Evolutionary conservation across 2,797 vertebrate species (phyloP), one percentile per base, ranked within the genome.

Genomic region (Rhabdophis nuchalis): DNA sequence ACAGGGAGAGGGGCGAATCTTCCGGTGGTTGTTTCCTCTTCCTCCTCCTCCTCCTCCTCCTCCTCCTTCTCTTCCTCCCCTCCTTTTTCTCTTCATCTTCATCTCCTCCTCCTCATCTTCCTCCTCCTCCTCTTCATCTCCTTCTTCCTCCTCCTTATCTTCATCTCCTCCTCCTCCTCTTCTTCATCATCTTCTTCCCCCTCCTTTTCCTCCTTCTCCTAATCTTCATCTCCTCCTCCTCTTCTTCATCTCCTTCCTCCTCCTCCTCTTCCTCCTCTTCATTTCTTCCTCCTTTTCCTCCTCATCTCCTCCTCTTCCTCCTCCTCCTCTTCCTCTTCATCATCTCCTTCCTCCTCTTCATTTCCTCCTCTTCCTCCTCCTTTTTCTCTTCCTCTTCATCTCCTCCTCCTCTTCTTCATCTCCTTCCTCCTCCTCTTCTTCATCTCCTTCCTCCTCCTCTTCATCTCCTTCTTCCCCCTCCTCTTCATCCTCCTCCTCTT

Each of bases 141-240:
- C 0, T 5, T 3, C 1, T 4, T 11, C 3, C 1, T 61, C 0
- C 11, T 32, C 0, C 1, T 8, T 3, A 0, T 9, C 41, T 58
- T 1, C 18, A 18, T 6, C 56, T 23, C 20, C 1, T 2, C 18
- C 10, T 58, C 20, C 6, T 5, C 12, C 1, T 23, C 18, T 0
- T 7, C 1, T 12, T 6, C 12, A 9, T 12, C 25, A n/a, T n/a
- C 4, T n/a, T n/a, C 2, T 12, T 7, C 0, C 25, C 4, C 0
- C 9, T 60, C 2, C 0, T 27, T 10, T 1, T 5, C 0, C 0
- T 16, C 1, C 3, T 11, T 1, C 9, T 27, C 3, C 58, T 27
- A 2, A 46, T 57, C 20, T 8, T 7, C 3, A 20, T 57, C 3
- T 60, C 1, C 10, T 32, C 0, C 2, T 8, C 1, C 1, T 16